Evolutionary conservation across 2,888 invertebrate species (phyloP), one percentile per base, ranked within the genome.

Genomic region (Nycteola revayana): DNA sequence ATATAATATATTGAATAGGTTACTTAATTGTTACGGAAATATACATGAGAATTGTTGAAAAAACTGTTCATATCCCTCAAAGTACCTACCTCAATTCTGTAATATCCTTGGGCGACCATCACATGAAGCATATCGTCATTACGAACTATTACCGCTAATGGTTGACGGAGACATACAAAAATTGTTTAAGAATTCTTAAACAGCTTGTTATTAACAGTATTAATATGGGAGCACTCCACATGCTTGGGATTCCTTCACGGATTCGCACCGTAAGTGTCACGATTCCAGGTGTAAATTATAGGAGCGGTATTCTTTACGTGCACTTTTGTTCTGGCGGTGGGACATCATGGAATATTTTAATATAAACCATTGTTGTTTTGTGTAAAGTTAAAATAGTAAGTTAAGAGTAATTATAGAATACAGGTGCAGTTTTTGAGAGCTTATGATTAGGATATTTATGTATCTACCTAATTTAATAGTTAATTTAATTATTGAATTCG

Each of bases 121-220:
- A 62, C 71, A 69, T 75, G 79, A 80, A 49, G 11, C 31, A 69
- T 76, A 78, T 79, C 79, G 74, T 81, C 78, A 85, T 86, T 87
- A 85, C 66, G 67, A 60, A 50, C 69, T 78, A 86, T 86, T 85
- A 86, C 73, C 59, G 67, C 78, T 85, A 85, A 83, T 80, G 76
- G 74, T 74, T 68, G 66, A 65, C 64, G 59, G 54, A 57, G 53
- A 81, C 75, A 69, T 64, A 67, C 69, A 50, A 49, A 64, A 71
- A 75, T 75, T 66, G 71, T 81, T 81, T 62, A 68, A 67, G 58
- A 67, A 77, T 69, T 64, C 65, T 67, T 75, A 73, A 75, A 71
- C 59, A 60, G 49, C 52, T 60, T 39, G 68, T 65, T 72, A 79
- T 78, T 71, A 55, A 53, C 66, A 69, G 68, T 74, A 77, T 80